Conservation (phyloP, 2,888 invertebrate species). For the Tyria jacobaeae region DNA sequence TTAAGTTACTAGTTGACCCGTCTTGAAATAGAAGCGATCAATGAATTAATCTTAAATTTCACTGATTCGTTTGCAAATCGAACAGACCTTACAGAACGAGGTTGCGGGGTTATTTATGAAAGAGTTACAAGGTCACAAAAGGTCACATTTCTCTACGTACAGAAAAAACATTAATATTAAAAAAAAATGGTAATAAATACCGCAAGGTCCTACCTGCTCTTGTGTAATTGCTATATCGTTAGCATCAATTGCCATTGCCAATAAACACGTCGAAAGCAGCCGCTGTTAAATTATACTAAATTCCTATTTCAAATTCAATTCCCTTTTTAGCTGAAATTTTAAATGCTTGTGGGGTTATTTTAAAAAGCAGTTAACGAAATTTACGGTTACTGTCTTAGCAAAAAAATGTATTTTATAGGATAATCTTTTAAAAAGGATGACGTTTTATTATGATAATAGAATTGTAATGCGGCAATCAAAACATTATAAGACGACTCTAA, state of each 20-base stretch:
- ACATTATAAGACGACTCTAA: neutral
- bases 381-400: neutral
- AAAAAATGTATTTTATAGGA: neutral
- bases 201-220: neutral
- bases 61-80: too few relatives aligned
- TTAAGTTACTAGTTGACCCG: too few relatives aligned
- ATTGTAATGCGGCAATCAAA: neutral
- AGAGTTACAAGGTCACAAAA: too few relatives aligned
- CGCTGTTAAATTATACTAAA: conserved; percentile 35
- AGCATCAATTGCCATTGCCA: conserved; percentile 34
- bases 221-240: conserved; percentile 33
- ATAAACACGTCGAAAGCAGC: conserved; percentile 41
- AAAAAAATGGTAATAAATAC: neutral
- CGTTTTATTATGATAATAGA: neutral
- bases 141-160: too few relatives aligned
- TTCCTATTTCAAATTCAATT: conserved; percentile 24
- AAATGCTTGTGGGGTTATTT: conserved; percentile 1
- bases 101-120: too few relatives aligned
- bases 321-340: conserved; percentile 4
- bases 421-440: neutral
- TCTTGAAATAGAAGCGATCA: too few relatives aligned
- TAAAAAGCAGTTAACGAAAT: conserved; percentile 4
- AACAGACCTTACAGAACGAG: too few relatives aligned
- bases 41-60: too few relatives aligned
- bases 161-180: neutral